These are phyloP conservation scores for Struthidea cinerea DNA, from an alignment of 2,113 vertebrate species.

Conservation along the genomic window DNA sequence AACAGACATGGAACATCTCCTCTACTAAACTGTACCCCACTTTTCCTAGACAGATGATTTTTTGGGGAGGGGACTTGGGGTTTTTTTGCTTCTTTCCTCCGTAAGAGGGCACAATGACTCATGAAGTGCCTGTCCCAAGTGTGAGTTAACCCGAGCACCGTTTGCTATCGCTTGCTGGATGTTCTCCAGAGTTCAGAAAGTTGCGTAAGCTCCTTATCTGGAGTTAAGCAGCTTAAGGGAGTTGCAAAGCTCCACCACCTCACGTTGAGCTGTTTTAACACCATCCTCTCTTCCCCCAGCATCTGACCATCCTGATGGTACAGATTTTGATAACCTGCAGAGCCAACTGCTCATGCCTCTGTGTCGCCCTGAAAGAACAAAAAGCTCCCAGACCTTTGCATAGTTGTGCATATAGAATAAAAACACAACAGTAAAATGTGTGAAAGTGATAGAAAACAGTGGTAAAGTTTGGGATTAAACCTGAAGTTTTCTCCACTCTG, in stretches of 20 bases:
- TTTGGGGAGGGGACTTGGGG: accelerated
- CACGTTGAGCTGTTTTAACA: not conserved
- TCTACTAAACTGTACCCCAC: accelerated
- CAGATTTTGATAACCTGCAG: not conserved
- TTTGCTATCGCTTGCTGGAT: not conserved
- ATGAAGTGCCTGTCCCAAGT: not conserved
- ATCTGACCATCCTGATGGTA: not conserved
- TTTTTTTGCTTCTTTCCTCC: not conserved
- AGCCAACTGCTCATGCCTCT: not conserved
- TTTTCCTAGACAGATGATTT: not conserved
- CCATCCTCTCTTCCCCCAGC: not conserved
- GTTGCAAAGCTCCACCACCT: not conserved
- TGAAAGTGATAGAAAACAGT: not conserved
- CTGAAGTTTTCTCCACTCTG: not conserved
- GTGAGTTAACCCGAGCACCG: not conserved
- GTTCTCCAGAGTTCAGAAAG: not conserved
- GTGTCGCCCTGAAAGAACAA: not conserved
- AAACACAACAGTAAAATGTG: accelerated
- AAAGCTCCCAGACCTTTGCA: not conserved
- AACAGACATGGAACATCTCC: not conserved
- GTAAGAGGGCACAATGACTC: not conserved
- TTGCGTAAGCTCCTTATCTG: conserved; percentile 34
- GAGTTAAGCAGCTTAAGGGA: conserved; percentile 20
- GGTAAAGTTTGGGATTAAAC: not conserved
- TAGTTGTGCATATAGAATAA: not conserved